These are phyloP conservation scores for Corapipo altera DNA, from an alignment of 2,113 vertebrate genomes.

Conservation along the genomic window DNA sequence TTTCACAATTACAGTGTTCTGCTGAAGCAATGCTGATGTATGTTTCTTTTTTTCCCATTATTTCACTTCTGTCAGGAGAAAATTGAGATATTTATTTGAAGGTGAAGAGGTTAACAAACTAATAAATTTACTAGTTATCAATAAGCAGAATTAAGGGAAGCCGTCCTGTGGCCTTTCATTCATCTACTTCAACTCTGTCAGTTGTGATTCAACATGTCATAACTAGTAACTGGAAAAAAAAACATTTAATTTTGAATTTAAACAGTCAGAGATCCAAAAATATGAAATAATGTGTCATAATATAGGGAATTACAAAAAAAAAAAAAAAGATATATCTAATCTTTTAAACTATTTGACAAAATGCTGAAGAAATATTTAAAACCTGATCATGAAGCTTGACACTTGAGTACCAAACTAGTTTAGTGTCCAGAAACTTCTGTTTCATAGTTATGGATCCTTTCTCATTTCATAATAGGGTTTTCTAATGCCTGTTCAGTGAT, in stretches of 20 bases:
- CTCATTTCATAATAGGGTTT: background rate
- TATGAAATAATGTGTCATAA: background rate
- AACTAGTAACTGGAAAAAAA: background rate
- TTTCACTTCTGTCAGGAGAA: background rate
- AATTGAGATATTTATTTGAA: background rate
- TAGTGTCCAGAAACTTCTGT: background rate
- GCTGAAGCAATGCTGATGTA: background rate
- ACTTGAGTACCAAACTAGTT: background rate
- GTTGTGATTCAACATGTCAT: background rate
- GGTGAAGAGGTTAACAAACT: accelerated
- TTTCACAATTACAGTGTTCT: background rate
- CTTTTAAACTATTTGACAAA: background rate
- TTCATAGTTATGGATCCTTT: background rate
- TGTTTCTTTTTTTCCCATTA: background rate
- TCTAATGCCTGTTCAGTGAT: background rate
- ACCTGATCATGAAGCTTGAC: background rate
- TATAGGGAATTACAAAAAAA: background rate
- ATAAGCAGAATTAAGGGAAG: background rate
- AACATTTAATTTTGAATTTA: background rate
- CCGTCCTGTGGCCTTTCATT: background rate
- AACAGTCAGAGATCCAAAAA: background rate
- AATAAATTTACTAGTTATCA: background rate
- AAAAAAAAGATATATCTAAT: background rate
- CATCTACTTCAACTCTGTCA: background rate
- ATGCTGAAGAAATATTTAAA: background rate